Percentiles rank a stretch among this genome's conserved stretches.
Evolutionary conservation across 1,140 invertebrate genomes (phyloP).

Genomic region (Conopomorpha cramerella): DNA sequence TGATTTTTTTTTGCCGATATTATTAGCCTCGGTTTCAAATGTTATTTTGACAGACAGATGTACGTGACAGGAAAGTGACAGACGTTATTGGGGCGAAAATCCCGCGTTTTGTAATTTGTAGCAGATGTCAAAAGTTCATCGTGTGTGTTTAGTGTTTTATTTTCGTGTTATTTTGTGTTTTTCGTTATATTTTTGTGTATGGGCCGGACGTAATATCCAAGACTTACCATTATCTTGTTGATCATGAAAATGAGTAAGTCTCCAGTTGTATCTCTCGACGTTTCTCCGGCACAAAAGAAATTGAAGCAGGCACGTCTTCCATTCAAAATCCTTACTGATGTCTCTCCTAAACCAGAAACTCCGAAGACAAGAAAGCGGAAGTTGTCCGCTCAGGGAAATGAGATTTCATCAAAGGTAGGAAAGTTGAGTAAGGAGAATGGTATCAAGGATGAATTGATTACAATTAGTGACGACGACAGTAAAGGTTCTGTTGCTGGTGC

Average conservation of each 20-base stretch:
- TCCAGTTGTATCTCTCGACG: constrained; percentile 22
- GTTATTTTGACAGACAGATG: too few species aligned
- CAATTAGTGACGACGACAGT: constrained; percentile 45
- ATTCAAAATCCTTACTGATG: constrained; percentile 41
- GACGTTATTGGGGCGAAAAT: too few species aligned
- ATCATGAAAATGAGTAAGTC: constrained; percentile 41
- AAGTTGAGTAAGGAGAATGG: constrained; percentile 37
- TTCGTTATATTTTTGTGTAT: too few species aligned
- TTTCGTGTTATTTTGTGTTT: too few species aligned
- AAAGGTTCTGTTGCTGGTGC: constrained; percentile 11
- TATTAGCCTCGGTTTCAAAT: too few species aligned
- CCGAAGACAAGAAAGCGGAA: constrained; percentile 37
- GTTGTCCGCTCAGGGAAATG: constrained; percentile 24
- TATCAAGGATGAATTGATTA: constrained; percentile 16
- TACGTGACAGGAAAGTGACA: too few species aligned
- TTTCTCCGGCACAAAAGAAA: constrained; percentile 47
- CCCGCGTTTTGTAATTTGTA: too few species aligned
- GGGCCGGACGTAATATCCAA: too few species aligned
- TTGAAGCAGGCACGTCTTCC: constrained; percentile 47
- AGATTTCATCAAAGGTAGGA: constrained; percentile 30
- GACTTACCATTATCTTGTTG: too few species aligned
- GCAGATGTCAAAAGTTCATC: too few species aligned
- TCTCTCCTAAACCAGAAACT: constrained; percentile 21
- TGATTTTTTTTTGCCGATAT: too few species aligned
- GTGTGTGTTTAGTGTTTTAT: too few species aligned